Conservation (phyloP, 2,113 vertebrate species). For the Salvelinus sp. region DNA sequence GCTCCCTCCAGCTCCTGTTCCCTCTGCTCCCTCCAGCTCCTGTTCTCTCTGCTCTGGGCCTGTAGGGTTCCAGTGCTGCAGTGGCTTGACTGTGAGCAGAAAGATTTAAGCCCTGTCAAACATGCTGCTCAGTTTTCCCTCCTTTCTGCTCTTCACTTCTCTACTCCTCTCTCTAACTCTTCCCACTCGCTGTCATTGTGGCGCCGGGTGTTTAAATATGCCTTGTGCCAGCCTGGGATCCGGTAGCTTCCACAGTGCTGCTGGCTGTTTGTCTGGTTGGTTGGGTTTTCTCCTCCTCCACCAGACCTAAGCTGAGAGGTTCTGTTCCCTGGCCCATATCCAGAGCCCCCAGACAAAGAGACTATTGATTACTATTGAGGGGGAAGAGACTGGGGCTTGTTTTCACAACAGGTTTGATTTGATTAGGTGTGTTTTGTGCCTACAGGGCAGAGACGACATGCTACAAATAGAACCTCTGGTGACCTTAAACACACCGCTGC, state of each 20-base stretch:
- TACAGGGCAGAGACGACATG: constrained; percentile 14
- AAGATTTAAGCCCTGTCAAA: constrained; percentile 72
- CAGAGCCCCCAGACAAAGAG: constrained; percentile 64
- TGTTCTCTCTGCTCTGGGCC: constrained; percentile 54
- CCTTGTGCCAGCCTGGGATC: constrained; percentile 57
- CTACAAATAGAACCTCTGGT: constrained; percentile 12
- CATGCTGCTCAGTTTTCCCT: constrained; percentile 62
- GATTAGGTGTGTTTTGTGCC: constrained; percentile 60
- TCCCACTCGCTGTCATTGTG: constrained; percentile 12
- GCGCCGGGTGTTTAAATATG: constrained; percentile 55
- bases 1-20: neutral
- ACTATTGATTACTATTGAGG: constrained; percentile 63
- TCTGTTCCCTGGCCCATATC: constrained; percentile 64
- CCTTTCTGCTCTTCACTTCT: neutral
- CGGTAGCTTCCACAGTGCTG: constrained; percentile 55
- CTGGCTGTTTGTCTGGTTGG: constrained; percentile 56
- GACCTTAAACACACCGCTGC: constrained; percentile 20
- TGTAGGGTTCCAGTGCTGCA: constrained; percentile 54
- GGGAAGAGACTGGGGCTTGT: constrained; percentile 48
- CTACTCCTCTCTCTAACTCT: constrained; percentile 3
- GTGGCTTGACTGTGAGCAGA: constrained; percentile 62
- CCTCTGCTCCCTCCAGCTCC: constrained; percentile 30
- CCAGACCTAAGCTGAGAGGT: constrained; percentile 42
- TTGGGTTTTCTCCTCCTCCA: constrained; percentile 15
- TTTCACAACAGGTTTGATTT: constrained; percentile 65